A percentile compares a stretch with the other conserved stretches of the same genome.
Evolutionary conservation across 1,140 invertebrate genomes (phyloP).

Genomic region (Pogonus chalceus): DNA sequence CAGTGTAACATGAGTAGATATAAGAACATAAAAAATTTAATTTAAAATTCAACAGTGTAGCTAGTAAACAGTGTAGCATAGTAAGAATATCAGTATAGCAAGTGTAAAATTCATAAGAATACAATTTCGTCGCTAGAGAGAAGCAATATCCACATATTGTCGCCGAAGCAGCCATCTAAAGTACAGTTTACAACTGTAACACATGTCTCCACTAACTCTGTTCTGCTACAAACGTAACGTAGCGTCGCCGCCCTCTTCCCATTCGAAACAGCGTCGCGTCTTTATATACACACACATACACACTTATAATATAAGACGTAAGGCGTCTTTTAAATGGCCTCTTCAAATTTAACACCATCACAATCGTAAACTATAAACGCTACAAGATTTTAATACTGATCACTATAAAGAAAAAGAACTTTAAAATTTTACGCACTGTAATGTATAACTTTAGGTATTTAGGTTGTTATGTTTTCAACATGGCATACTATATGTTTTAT

Average conservation of each 20-base stretch:
- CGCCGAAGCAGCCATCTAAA: neutral
- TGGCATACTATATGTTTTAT: neutral
- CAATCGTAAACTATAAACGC: neutral
- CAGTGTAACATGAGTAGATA: too few species aligned
- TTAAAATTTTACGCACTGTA: neutral
- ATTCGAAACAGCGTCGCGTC: neutral
- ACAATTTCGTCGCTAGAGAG: constrained; percentile 4
- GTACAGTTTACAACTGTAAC: constrained; percentile 1
- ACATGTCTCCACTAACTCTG: constrained; percentile 5
- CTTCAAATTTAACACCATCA: constrained; percentile 5
- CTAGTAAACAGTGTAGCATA: too few species aligned
- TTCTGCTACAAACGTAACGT: too few species aligned
- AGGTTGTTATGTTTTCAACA: neutral
- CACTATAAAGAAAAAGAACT: neutral
- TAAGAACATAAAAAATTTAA: neutral
- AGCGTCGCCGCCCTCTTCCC: neutral
- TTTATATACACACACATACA: too few species aligned
- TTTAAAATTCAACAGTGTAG: constrained; percentile 1
- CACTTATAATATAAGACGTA: too few species aligned
- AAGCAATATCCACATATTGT: neutral
- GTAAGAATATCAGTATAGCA: neutral
- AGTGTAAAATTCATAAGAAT: constrained; percentile 4
- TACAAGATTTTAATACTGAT: constrained; percentile 5
- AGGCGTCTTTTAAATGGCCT: constrained; percentile 4
- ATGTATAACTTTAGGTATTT: neutral